A percentile compares a stretch with the other conserved stretches of the same genome.
Evolutionary conservation across 2,797 vertebrate genomes (phyloP).

Genomic region (Phylloscopus collybita): DNA sequence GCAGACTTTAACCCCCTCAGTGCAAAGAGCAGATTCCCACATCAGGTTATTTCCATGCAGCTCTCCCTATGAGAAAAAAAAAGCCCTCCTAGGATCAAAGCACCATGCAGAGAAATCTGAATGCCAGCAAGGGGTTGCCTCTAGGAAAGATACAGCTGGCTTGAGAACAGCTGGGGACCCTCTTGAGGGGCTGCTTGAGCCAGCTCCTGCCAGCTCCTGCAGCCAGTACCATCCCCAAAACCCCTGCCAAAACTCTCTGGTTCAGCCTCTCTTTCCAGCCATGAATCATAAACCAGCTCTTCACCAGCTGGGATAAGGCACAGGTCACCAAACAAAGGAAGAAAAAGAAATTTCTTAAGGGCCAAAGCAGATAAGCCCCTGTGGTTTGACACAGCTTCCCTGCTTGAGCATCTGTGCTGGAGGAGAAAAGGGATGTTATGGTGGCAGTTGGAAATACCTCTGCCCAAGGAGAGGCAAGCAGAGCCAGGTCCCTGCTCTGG

Average conservation of each 20-base stretch:
- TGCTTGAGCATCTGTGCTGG: not conserved
- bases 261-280: not conserved
- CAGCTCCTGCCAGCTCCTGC: not conserved
- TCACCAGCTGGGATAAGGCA: not conserved
- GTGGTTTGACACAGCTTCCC: not conserved
- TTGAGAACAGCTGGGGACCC: not conserved
- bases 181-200: not conserved
- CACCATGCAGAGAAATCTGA: fast-evolving
- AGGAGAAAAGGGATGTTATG: not conserved
- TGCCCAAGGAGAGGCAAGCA: not conserved
- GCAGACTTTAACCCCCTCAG: not conserved
- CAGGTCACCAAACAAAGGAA: not conserved
- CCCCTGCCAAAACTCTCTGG: not conserved
- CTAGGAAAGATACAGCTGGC: not conserved
- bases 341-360: not conserved
- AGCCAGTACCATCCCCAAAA: not conserved
- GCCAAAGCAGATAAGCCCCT: not conserved
- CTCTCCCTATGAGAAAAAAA: not conserved
- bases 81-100: not conserved
- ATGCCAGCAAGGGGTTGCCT: fast-evolving
- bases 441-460: not conserved
- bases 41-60: not conserved
- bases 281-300: not conserved
- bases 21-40: not conserved
- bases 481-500: not conserved